Evolutionary conservation across 2,888 invertebrate species (phyloP), one percentile per base, ranked within the genome.

Genomic region (Tuberolachnus salignus): DNA sequence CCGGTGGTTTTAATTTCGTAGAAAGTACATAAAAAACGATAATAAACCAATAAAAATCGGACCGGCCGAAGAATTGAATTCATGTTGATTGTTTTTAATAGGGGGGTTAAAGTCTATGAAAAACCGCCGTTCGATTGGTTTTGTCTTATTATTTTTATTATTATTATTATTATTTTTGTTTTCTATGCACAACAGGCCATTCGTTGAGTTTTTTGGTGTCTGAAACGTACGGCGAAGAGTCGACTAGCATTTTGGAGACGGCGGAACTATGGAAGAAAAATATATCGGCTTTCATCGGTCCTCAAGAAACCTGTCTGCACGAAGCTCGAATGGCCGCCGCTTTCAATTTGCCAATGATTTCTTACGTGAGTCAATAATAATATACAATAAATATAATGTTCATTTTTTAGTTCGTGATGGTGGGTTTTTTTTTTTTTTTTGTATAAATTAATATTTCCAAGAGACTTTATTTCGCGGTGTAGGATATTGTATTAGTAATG

Each of bases 311-410:
- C 0, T 95, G 97, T 85, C 91, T 94, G 23, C 95, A 96, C 86
- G 97, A 97, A 86, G 97, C 94, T 0, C 90, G 93, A 82, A 93
- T 97, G 91, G 96, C 97, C 0, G 93, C 95, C 1, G 93, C 95
- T 59, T 95, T 97, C 87, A 95, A 97, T 86, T 87, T 96, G 69
- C 95, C 96, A 8, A 97, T 97, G 97, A 93, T 97, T 84, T 97
- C 97, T 82, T 97, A 97, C 85, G 97, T 97, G 87, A 92, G 94
- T 92, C 57, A 49, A 34, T n/a, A n/a, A n/a, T n/a, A n/a, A n/a
- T 51, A 46, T 46, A 57, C 55, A 57, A 19, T n/a, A 55, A 70
- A 44, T 53, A 53, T 42, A 23, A 3, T n/a, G n/a, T n/a, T n/a
- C n/a, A n/a, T n/a, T n/a, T n/a, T n/a, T n/a, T n/a, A n/a, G n/a